Percentiles rank a stretch among this genome's conserved stretches.
phyloP scores from a whole-genome alignment of 2,888 invertebrate species.

The Calameuta filiformis region DNA sequence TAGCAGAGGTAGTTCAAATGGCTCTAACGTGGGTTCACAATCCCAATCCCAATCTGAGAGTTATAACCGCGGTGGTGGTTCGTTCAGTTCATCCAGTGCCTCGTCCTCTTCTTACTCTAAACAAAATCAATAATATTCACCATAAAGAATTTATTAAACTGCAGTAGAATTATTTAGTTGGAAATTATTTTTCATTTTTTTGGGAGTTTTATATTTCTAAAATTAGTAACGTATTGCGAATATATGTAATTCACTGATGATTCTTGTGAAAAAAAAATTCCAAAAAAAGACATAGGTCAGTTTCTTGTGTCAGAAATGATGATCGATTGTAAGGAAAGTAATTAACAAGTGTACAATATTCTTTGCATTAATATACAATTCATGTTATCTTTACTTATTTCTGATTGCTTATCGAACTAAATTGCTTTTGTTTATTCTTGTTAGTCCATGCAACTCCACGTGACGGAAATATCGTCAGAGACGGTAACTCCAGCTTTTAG shows the following conservation, averaged over 20 bases:
- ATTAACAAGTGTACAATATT: no score
- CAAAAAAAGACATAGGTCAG: no score
- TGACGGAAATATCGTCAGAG: no score
- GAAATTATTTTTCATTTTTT: not conserved
- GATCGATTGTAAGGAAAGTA: no score
- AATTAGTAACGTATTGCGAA: not conserved
- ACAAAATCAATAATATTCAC: not conserved
- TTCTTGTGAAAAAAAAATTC: not conserved
- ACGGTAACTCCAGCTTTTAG: no score
- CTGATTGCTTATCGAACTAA: no score
- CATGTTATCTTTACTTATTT: no score
- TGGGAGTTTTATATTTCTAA: not conserved
- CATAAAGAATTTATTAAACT: not conserved
- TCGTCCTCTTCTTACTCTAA: not conserved
- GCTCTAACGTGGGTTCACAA: not conserved
- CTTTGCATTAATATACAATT: no score
- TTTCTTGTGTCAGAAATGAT: no score
- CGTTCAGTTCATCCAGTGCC: not conserved
- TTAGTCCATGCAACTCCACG: no score
- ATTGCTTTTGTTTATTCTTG: no score
- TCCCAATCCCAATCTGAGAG: not conserved
- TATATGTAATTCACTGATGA: not conserved
- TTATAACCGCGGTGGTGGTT: not conserved
- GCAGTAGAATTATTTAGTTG: not conserved
- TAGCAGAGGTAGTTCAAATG: not conserved